Base-by-base conservation (phyloP, 2,113 vertebrate genomes). In the Sphaerodactylus townsendi region DNA sequence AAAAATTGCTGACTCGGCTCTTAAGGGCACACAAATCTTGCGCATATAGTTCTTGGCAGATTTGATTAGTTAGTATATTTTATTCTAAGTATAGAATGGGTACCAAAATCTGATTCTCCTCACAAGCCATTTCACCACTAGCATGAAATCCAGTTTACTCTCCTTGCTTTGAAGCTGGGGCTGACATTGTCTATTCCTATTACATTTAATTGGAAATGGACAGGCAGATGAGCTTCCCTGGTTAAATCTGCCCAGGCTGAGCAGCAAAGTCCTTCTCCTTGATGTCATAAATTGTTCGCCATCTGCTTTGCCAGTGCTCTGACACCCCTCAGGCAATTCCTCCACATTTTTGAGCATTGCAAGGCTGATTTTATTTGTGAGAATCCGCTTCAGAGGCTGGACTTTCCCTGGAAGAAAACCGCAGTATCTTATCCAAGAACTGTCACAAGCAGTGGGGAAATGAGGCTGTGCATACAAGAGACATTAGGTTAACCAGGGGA, bases 331-430 rank as follows among this genome's bases (percentile, higher is more conserved):
- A 82, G 77, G 50, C 77, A 89, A 76, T 80, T 88, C 74, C 90
- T 85, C 64, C 91, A 84, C 83, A 81, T 80, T 85, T 87, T 89
- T 0, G 0, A 85, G 89, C 84, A 92, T 84, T 90, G 85, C 83
- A 90, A 91, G 86, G 90, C 86, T 1, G 66, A 30, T 86, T 92
- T 44, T 4, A 15, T 85, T 0, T 0, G 64, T 66, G 86, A 89
- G 87, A 88, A 80, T 87, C 64, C 77, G 81, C 88, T 90, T 84
- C 86, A 82, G 85, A 46, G 80, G 77, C 86, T 85, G 88, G 87
- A 89, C 86, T 92, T 95, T 90, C 88, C 88, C 90, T 91, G 86
- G 64, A 69, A 0, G 50, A 90, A 88, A 91, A 62, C 89, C 89
- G 91, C 88, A 89, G 66, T 84, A 79, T 85, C 86, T 85, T 88